Evolutionary conservation across 2,797 vertebrate species (phyloP), one percentile per base, ranked within the genome.

Genomic region (Varecia variegata): DNA sequence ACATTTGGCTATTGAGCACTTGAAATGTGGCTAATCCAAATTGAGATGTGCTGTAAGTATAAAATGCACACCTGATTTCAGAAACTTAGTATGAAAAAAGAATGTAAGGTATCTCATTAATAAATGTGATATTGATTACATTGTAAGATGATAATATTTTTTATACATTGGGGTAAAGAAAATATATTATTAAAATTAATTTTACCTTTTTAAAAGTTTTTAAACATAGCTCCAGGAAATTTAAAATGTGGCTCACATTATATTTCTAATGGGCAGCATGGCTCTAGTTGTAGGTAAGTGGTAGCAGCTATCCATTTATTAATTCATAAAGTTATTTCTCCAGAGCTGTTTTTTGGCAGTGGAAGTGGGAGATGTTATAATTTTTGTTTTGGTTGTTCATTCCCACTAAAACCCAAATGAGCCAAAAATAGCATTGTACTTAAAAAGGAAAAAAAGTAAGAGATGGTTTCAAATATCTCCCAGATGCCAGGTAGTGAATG

Each of bases 401-500:
- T 90, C 17, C 67, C 52, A 84, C 38, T 88, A 90, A 90, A 38
- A 96, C 40, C 9, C 62, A 94, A 56, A 15, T 27, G 32, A 90
- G 52, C 62, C 68, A 62, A 94, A 96, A 93, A 77, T 40, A 81
- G 17, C 54, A 93, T 23, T 93, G 47, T 76, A 81, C 81, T 90
- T 73, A 67, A 93, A 88, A 93, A 88, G 40, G 17, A 45, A 58
- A 80, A 82, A 88, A 47, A 38, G 20, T 43, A 89, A 47, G 52
- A 76, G 30, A 73, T 85, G 43, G 11, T 94, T 87, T 97, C 47
- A 79, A 45, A 56, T 92, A 77, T 68, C 47, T 93, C 17, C 40
- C 52, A 92, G 67, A 56, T 76, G 93, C 76, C 43, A 96, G 54
- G 54, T 92, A 90, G 79, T 96, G 23, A 93, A 90, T 96, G 20